Base-by-base conservation (phyloP, 2,888 invertebrate genomes). In the Crepidodera aurea region DNA sequence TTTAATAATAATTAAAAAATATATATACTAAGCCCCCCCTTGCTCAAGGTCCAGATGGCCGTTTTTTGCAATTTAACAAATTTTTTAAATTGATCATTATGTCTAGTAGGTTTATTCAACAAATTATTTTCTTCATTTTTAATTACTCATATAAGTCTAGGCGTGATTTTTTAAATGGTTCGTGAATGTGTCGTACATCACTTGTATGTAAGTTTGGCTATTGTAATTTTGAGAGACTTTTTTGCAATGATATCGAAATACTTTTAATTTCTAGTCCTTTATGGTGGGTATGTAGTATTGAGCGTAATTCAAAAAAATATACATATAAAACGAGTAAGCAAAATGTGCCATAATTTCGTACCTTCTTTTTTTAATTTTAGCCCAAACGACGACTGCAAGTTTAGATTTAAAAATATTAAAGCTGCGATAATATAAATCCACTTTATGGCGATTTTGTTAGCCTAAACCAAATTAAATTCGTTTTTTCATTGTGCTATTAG, bases 21-120 rank as follows among this genome's bases (percentile, higher is more conserved):
- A n/a, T n/a, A n/a, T n/a, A 10, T 42, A 51, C 19, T 51, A 15
- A 50, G 22, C 13, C 22, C 27, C 12, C 53, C 25, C 15, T 2
- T 34, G 22, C 13, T 27, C 48, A 39, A 27, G 37, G 56, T 64
- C 53, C 40, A 56, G 65, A 53, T 48, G 48, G 48, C 27, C 37
- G 25, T 22, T 42, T 55, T 44, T 68, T 62, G 58, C 62, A 64
- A 68, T 57, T 60, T 65, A 64, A 66, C 64, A 68, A 65, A 65
- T 68, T 68, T 64, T 67, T 68, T 64, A 65, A 67, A 64, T 64
- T 56, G 46, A 64, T 56, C 27, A 51, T 39, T 50, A 57, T 51
- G 63, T 64, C 44, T 62, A 58, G 57, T 65, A 66, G 68, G 56
- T 58, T 65, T 57, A 59, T 62, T 62, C 62, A 63, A 64, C 64